Percentiles rank a stretch among this genome's conserved stretches.
These are phyloP conservation scores for Chrysaora quinquecirrha DNA, from an alignment of 30 jellyfish, hydroid and myxozoan genomes.

Conservation along the genomic window DNA sequence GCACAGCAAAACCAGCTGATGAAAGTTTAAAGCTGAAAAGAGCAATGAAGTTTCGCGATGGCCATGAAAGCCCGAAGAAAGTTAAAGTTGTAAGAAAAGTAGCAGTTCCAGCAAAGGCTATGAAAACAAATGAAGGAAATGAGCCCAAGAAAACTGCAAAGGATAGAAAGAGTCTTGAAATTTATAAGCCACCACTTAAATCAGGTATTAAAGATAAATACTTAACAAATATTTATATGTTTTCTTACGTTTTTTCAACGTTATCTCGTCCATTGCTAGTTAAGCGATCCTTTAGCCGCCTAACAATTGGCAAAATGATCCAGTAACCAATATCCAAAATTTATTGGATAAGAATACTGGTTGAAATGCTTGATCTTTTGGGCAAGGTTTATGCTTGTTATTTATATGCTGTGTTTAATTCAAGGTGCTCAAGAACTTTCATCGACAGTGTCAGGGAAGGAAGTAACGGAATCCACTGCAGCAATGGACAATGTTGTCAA, in stretches of 20 bases:
- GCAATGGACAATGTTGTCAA: background rate
- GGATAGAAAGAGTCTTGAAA: constrained; percentile 55
- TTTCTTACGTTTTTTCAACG: too few relatives aligned
- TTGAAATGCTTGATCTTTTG: too few relatives aligned
- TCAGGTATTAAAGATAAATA: constrained; percentile 16
- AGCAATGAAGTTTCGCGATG: constrained; percentile 1
- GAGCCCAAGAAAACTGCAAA: background rate
- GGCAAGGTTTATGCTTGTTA: too few relatives aligned
- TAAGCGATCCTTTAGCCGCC: too few relatives aligned
- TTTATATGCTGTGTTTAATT: too few relatives aligned
- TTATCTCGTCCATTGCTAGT: too few relatives aligned
- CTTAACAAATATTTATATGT: background rate
- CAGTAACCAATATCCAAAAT: too few relatives aligned
- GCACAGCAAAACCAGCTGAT: background rate
- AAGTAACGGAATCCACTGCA: background rate
- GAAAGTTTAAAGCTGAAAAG: background rate
- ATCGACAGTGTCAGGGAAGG: too few relatives aligned
- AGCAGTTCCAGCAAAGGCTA: background rate
- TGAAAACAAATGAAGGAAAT: background rate
- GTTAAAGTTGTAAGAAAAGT: background rate
- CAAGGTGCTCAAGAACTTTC: too few relatives aligned
- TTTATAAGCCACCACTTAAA: constrained; percentile 51
- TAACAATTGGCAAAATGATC: too few relatives aligned
- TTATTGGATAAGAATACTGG: too few relatives aligned
- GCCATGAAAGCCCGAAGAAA: constrained; percentile 2